Conservation (phyloP, 2,797 vertebrate genomes). For the Acipenser ruthenus region DNA sequence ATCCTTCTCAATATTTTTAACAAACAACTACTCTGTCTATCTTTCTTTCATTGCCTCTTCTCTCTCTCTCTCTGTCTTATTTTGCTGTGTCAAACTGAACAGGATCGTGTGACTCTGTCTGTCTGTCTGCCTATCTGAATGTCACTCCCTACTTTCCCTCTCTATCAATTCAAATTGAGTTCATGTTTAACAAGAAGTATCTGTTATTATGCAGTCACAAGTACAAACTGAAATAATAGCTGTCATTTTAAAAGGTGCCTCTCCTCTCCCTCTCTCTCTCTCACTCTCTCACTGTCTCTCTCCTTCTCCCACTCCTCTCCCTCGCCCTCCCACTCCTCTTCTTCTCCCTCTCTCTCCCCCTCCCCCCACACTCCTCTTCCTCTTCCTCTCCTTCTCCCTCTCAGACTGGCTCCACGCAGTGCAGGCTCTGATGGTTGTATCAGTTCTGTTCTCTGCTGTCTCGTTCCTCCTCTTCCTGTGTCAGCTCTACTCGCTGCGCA, state of each 20-base stretch:
- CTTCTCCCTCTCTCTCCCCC: conserved; percentile 22
- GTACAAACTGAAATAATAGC: conserved; percentile 7
- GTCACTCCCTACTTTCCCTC: neutral
- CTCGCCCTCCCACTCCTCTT: conserved; percentile 14
- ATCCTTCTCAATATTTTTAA: no score
- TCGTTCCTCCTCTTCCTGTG: conserved; percentile 42
- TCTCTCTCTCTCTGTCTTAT: neutral
- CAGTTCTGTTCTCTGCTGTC: conserved; percentile 34
- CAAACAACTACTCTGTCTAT: no score
- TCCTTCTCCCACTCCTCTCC: conserved; percentile 19
- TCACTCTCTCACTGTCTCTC: conserved; percentile 5
- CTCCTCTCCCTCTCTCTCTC: conserved; percentile 15
- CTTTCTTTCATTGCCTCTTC: no score
- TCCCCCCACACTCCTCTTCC: conserved; percentile 26
- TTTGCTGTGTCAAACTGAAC: neutral
- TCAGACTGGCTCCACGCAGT: conserved; percentile 50
- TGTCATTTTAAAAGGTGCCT: conserved; percentile 22
- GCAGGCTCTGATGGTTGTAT: conserved; percentile 36
- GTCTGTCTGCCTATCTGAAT: neutral
- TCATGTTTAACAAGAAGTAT: conserved; percentile 61
- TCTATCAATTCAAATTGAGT: conserved; percentile 53
- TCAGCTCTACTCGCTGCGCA: conserved; percentile 59
- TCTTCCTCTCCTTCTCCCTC: conserved; percentile 29
- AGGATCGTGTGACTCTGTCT: neutral
- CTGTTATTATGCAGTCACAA: conserved; percentile 41